Conservation (phyloP, 2,888 invertebrate genomes). For the Malthinus flaveolus region DNA sequence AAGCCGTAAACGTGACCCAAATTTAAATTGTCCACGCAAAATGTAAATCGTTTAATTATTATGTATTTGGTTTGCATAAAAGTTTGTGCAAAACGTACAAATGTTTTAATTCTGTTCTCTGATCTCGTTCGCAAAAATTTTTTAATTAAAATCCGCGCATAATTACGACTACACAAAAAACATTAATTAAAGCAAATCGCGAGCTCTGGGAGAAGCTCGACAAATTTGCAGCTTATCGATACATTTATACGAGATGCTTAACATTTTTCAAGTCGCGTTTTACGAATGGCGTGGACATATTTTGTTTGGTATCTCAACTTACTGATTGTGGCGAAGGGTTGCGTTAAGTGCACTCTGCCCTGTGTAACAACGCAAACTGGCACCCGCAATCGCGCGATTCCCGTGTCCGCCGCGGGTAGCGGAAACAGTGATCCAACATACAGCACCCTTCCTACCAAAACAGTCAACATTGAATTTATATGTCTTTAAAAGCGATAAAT, state of each 20-base stretch:
- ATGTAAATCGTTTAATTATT: slow-evolving; percentile 13
- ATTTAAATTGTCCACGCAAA: slow-evolving; percentile 18
- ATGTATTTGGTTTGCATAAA: slow-evolving; percentile 6
- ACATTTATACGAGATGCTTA: no score
- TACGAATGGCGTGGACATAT: slow-evolving; percentile 26
- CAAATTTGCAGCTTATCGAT: no score
- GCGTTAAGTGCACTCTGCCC: slow-evolving; percentile 75
- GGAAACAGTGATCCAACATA: slow-evolving; percentile 87
- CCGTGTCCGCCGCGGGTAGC: slow-evolving; percentile 74
- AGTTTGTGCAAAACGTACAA: background rate
- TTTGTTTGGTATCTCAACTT: slow-evolving; percentile 29
- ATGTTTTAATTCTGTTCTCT: background rate
- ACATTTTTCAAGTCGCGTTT: no score
- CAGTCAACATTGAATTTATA: slow-evolving; percentile 25
- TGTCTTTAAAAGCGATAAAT: slow-evolving; percentile 4
- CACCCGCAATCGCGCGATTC: slow-evolving; percentile 85
- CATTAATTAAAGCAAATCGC: no score
- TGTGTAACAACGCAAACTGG: slow-evolving; percentile 87
- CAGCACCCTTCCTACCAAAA: slow-evolving; percentile 69
- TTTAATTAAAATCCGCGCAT: background rate
- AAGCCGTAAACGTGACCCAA: slow-evolving; percentile 18
- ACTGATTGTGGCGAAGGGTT: slow-evolving; percentile 53
- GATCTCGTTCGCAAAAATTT: background rate
- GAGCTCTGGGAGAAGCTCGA: no score
- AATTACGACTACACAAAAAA: no score